Base-by-base conservation (phyloP, 2,797 vertebrate genomes). In the Neoniphon sammara region DNA sequence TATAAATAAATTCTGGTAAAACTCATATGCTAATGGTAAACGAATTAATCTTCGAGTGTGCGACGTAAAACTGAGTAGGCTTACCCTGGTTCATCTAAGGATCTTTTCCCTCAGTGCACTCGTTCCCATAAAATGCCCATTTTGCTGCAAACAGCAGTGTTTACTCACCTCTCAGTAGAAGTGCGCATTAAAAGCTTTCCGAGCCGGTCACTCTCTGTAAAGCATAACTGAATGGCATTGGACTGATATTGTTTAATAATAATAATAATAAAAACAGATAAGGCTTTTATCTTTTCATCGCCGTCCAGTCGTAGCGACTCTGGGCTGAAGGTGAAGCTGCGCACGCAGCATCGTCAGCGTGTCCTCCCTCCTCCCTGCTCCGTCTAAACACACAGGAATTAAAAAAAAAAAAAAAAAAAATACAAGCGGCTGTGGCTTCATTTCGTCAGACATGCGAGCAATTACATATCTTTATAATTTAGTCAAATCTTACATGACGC, bases 291-390 rank as follows among this genome's bases (percentile, higher is more conserved):
- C 81, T 85, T 72, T 27, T 86, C 88, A 84, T 84, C 87, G 83
- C 88, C 73, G 87, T 72, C 66, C 77, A 23, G 89, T 81, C 81
- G 70, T 36, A 68, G 75, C 58, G 82, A 82, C 83, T 80, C 12
- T 11, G 11, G 49, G 47, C 73, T 31, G 76, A 81, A 84, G 88
- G 87, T 70, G 77, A 70, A 83, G 90, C 91, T 94, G 93, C 92
- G 93, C 91, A 71, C 93, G 94, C 94, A 83, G 63, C 69, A n/a
- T 31, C 67, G 75, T 66, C 83, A 80, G 66, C 64, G 78, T 73
- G 77, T 82, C 80, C 75, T 68, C 70, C 78, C 55, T 25, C 58
- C 57, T 73, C 78, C 46, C 52, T 27, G 44, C 53, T 58, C 44
- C 54, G 7, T 36, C 62, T 8, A 44, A 31, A 3, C 42, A 47